Evolutionary conservation across 2,113 vertebrate genomes (phyloP), one percentile per base, ranked within the genome.

Genomic region (Hydropotes inermis): DNA sequence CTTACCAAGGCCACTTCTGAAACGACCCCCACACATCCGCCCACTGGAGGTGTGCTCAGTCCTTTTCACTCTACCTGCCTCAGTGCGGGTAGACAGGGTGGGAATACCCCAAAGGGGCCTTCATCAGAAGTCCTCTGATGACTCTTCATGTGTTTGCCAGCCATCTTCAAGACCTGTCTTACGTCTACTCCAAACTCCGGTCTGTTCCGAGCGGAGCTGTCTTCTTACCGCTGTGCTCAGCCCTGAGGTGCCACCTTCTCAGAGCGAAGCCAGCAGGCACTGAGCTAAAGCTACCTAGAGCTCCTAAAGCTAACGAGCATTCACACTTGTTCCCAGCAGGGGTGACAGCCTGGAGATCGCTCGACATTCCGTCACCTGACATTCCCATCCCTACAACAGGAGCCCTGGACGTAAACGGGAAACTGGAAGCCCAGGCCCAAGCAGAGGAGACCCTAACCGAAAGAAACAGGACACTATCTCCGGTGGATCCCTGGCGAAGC

Each of bases 101-200:
- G 21, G 3, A 14, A 47, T 2, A 8, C 0, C 57, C 43, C 14
- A 4, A 5, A 1, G 45, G 23, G 27, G n/a, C 60, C 60, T 39
- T 39, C 2, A 27, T 5, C 33, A 17, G 81, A 27, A 27, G 15
- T 23, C 14, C 60, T 55, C 58, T 19, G 39, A 4, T 11, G 78
- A n/a, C 25, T 50, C 7, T 76, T 7, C 54, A 16, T 0, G 9
- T 0, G 11, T 70, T 27, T 54, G 12, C 8, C 3, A n/a, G 16
- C 45, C 84, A 57, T 12, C 2, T 36, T 7, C 19, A 1, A 3
- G 6, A 3, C 15, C 10, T 54, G 57, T 17, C 14, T 23, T 21
- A 6, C 1, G 39, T 54, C 67, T 54, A 1, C 5, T 52, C n/a
- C n/a, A 54, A 84, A 25, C 47, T 16, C 12, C 6, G 1, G 47